Conservation (phyloP, 2,797 vertebrate genomes). For the Siniperca obscura region DNA sequence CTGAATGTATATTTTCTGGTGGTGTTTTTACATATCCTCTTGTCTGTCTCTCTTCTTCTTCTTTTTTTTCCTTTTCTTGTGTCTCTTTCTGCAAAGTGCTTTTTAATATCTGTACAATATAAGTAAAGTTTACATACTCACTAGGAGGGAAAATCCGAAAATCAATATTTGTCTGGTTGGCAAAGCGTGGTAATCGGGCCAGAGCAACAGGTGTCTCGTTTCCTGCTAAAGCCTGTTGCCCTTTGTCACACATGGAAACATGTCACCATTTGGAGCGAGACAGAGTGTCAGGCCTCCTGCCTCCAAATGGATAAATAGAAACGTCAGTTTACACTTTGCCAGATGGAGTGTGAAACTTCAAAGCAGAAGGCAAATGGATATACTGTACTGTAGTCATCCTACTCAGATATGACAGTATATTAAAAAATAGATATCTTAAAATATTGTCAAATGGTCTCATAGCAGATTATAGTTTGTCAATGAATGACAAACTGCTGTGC, state of each 20-base stretch:
- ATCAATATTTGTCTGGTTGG: constrained; percentile 73
- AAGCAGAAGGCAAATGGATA: constrained; percentile 24
- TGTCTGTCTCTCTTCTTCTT: not conserved
- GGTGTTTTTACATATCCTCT: not conserved
- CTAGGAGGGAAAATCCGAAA: constrained; percentile 57
- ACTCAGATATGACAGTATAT: not conserved
- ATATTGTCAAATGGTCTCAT: not conserved
- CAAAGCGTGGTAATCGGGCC: constrained; percentile 60
- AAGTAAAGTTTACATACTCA: not conserved
- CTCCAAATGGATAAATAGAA: constrained; percentile 37
- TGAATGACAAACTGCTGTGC: not conserved
- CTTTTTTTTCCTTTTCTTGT: not conserved
- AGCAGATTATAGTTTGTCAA: not conserved
- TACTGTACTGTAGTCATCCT: constrained; percentile 6
- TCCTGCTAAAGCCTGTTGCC: constrained; percentile 66
- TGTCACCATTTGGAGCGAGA: constrained; percentile 64
- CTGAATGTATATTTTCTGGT: not conserved
- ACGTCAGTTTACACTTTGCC: constrained; percentile 53
- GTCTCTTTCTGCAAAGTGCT: not conserved
- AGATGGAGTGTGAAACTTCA: constrained; percentile 56
- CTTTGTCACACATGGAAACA: constrained; percentile 67
- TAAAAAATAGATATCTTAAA: not conserved
- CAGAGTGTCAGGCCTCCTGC: constrained; percentile 51
- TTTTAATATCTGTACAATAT: not conserved
- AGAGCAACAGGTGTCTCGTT: constrained; percentile 76